A percentile compares a stretch with the other conserved stretches of the same genome.
Conservation (phyloP, 2,113 vertebrate genomes). For the Prinia subflava region DNA sequence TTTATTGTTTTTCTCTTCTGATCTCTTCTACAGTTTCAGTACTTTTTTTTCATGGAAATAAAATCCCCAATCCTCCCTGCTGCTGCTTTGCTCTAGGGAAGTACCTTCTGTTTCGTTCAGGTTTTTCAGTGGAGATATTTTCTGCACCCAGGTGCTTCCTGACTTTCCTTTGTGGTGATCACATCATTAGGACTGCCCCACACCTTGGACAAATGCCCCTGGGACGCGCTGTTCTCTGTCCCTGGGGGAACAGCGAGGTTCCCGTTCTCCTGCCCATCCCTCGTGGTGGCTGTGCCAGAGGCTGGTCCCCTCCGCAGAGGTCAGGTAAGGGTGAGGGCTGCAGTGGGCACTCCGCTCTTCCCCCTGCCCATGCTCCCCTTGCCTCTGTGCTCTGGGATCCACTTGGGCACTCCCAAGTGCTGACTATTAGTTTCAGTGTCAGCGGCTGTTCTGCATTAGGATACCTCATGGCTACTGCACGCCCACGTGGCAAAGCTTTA, state of each 20-base stretch:
- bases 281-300: not conserved
- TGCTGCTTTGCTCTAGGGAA: not conserved
- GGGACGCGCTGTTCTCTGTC: accelerated
- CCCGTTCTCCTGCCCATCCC: accelerated
- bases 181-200: accelerated
- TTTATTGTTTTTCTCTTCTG: not conserved
- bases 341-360: too few species aligned
- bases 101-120: not conserved
- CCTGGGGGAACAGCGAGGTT: accelerated
- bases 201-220: not conserved
- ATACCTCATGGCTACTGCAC: not conserved
- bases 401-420: accelerated
- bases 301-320: not conserved
- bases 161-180: not conserved
- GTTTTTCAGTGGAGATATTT: not conserved
- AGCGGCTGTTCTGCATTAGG: accelerated
- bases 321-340: accelerated
- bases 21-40: not conserved
- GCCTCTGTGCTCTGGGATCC: not conserved
- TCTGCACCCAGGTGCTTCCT: not conserved
- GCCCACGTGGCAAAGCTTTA: accelerated
- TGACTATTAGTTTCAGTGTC: accelerated
- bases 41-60: not conserved
- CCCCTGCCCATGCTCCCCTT: too few species aligned
- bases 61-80: not conserved